A percentile compares a stretch with the other conserved stretches of the same genome.
Evolutionary conservation across 2,797 vertebrate species (phyloP).

Genomic region (Tarsius wallacei): DNA sequence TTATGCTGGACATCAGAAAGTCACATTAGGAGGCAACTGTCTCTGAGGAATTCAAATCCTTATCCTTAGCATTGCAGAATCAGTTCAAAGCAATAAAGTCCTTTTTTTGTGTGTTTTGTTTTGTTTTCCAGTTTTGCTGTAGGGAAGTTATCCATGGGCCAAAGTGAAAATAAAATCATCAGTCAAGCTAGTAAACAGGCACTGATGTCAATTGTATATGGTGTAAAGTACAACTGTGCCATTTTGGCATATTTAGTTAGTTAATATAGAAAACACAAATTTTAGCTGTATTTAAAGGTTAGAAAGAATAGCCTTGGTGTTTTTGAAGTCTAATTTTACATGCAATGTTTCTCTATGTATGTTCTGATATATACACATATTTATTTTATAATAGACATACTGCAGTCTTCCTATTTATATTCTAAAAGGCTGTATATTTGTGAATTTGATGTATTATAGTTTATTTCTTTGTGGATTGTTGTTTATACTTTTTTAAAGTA

Average conservation of each 20-base stretch:
- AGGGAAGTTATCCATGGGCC: neutral
- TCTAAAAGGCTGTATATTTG: neutral
- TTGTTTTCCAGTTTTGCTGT: neutral
- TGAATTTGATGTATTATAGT: neutral
- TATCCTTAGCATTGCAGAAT: neutral
- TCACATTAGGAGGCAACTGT: neutral
- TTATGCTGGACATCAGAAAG: neutral
- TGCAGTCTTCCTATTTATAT: neutral
- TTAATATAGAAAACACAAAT: neutral
- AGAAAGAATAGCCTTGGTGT: neutral
- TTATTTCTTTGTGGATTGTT: neutral
- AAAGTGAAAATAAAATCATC: neutral
- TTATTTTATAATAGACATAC: neutral
- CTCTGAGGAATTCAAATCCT: neutral
- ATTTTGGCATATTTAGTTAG: neutral
- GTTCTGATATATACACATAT: neutral
- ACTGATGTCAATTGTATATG: accelerated
- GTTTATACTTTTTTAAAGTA: neutral
- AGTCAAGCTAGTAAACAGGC: neutral
- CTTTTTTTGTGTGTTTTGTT: neutral
- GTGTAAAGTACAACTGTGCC: neutral
- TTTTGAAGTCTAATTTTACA: neutral
- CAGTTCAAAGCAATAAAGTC: neutral
- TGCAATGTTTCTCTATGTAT: neutral
- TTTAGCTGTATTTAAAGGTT: neutral